phyloP scores from a whole-genome alignment of 2,113 vertebrate genomes.

The Osmerus eperlanus region DNA sequence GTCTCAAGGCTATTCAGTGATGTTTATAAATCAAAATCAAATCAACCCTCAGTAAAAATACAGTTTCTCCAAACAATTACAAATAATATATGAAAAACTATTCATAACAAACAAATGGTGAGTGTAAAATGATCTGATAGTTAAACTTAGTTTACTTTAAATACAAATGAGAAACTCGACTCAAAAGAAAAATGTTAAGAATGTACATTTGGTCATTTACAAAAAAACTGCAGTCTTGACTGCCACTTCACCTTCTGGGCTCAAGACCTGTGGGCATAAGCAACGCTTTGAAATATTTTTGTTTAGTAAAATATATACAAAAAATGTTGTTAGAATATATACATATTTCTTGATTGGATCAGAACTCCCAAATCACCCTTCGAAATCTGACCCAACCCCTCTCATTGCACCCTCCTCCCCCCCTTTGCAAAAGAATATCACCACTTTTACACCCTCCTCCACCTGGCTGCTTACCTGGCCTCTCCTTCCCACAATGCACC shows the following conservation, averaged over 20 bases:
- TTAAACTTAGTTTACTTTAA: constrained; percentile 25
- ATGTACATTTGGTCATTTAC: constrained; percentile 49
- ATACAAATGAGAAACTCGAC: constrained; percentile 53
- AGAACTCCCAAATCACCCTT: neutral
- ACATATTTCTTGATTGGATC: neutral
- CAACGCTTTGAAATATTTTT: neutral
- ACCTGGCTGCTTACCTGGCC: constrained; percentile 30
- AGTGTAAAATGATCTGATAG: constrained; percentile 5
- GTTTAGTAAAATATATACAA: too few relatives aligned
- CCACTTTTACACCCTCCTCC: neutral
- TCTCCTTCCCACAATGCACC: constrained; percentile 53
- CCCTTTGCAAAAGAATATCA: neutral
- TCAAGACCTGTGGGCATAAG: constrained; percentile 27
- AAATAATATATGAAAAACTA: constrained; percentile 1
- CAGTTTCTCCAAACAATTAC: neutral
- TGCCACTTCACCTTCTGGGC: constrained; percentile 29
- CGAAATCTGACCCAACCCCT: neutral
- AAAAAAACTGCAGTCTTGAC: constrained; percentile 20
- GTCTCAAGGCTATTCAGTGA: neutral
- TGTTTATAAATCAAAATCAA: too few relatives aligned
- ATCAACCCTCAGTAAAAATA: neutral
- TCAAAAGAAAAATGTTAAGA: constrained; percentile 18
- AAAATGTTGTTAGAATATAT: neutral
- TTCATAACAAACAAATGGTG: constrained; percentile 25
- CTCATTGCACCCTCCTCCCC: neutral